Percentiles rank a stretch among this genome's conserved stretches.
Evolutionary conservation across 1,140 invertebrate species (phyloP).

Genomic region (Drosophila bipectinata): DNA sequence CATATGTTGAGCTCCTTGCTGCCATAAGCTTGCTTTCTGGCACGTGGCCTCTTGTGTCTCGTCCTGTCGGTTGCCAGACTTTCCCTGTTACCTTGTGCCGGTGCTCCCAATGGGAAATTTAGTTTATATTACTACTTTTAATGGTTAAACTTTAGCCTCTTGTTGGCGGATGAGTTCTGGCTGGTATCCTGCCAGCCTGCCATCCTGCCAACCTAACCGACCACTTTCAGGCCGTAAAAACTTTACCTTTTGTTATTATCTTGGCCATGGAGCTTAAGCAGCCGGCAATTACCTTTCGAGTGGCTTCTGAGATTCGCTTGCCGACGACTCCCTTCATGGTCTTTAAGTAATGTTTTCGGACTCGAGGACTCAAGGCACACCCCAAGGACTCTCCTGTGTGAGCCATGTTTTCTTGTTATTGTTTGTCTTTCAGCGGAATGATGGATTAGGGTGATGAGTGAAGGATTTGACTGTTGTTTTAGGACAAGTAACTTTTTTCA

Average conservation of each 20-base stretch:
- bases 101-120: constrained; percentile 91
- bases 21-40: constrained; percentile 31
- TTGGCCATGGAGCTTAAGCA: constrained; percentile 65
- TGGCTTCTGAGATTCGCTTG: constrained; percentile 66
- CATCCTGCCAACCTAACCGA: not conserved
- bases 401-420: constrained; percentile 18
- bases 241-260: constrained; percentile 77
- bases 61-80: not conserved
- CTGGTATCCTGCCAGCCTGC: not conserved
- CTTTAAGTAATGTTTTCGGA: constrained; percentile 49
- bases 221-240: constrained; percentile 44
- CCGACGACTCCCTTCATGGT: constrained; percentile 29
- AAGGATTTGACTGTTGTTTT: constrained; percentile 54
- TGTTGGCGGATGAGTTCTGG: constrained; percentile 5
- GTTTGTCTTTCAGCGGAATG: constrained; percentile 41
- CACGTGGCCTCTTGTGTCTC: constrained; percentile 13
- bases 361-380: constrained; percentile 3
- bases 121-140: constrained; percentile 86
- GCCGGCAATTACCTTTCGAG: constrained; percentile 76
- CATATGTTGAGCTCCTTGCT: constrained; percentile 27
- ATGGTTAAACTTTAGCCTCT: constrained; percentile 71
- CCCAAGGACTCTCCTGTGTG: constrained; percentile 22
- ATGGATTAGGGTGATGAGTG: constrained; percentile 47
- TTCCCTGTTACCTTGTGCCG: constrained; percentile 37
- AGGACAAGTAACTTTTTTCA: constrained; percentile 57